phyloP scores from a whole-genome alignment of 2,888 invertebrate genomes.

The Drymonia ruficornis region DNA sequence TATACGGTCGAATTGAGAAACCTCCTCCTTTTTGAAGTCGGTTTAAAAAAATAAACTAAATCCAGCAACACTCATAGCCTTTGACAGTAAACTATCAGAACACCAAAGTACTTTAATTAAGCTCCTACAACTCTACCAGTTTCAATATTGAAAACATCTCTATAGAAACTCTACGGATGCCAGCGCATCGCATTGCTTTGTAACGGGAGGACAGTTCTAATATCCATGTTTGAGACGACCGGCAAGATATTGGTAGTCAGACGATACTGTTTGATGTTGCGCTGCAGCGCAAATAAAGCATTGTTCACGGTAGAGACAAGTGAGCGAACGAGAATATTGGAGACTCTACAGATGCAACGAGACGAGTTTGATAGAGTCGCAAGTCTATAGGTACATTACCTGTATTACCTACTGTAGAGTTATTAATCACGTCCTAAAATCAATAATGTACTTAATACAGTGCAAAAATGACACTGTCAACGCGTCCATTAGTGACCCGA shows the following conservation, averaged over 20 bases:
- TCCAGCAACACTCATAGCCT: not conserved
- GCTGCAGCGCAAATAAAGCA: constrained; percentile 10
- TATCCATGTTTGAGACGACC: constrained; percentile 41
- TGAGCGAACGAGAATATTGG: too few relatives aligned
- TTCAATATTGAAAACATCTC: constrained; percentile 38
- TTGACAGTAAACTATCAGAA: not conserved
- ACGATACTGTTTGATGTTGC: constrained; percentile 35
- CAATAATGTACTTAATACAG: too few relatives aligned
- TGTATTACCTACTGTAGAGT: too few relatives aligned
- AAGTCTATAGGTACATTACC: too few relatives aligned
- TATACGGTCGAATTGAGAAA: too few relatives aligned
- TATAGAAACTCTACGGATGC: constrained; percentile 29
- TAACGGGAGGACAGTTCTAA: constrained; percentile 36
- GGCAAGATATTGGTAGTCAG: constrained; percentile 35
- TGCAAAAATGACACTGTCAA: too few relatives aligned
- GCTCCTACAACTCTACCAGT: not conserved
- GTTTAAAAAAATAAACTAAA: not conserved
- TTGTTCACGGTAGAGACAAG: not conserved
- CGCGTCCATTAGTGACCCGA: too few relatives aligned
- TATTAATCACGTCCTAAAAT: too few relatives aligned
- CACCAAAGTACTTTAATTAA: not conserved
- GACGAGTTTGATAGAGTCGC: too few relatives aligned
- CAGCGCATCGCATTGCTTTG: constrained; percentile 34
- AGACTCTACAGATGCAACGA: too few relatives aligned
- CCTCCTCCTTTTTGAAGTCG: too few relatives aligned